phyloP scores from a whole-genome alignment of 2,888 invertebrate genomes.

The Diarsia rubi region DNA sequence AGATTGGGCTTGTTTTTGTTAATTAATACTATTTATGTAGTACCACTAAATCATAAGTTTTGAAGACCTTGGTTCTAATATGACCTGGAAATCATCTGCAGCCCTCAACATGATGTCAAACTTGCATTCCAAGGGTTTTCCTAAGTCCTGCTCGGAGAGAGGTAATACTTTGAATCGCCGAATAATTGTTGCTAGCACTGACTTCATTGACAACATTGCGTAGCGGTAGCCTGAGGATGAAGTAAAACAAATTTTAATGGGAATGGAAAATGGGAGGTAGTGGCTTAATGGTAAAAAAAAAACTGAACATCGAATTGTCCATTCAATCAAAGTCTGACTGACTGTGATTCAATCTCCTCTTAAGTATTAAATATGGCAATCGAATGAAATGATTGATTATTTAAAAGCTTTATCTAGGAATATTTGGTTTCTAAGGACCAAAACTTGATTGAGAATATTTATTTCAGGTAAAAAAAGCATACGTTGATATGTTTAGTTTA shows the following conservation, averaged over 20 bases:
- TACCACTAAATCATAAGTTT: background rate
- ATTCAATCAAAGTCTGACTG: background rate
- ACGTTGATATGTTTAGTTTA: background rate
- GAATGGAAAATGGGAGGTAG: background rate
- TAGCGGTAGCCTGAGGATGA: slow-evolving; percentile 71
- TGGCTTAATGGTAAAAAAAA: too few species aligned
- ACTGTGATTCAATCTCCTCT: background rate
- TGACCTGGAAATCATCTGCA: slow-evolving; percentile 72
- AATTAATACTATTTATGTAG: background rate
- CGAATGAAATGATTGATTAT: background rate
- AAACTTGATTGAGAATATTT: too few species aligned
- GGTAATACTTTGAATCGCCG: slow-evolving; percentile 70
- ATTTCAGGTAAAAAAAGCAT: too few species aligned
- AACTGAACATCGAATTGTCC: background rate
- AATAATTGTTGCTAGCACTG: slow-evolving; percentile 68
- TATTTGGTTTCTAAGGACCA: too few species aligned
- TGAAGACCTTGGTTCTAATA: slow-evolving; percentile 66
- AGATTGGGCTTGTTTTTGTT: background rate
- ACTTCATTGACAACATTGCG: slow-evolving; percentile 77
- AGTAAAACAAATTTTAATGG: background rate
- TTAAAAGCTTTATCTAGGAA: background rate
- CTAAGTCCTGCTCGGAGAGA: slow-evolving; percentile 40
- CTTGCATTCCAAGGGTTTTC: slow-evolving; percentile 70
- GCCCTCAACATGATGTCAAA: slow-evolving; percentile 78
- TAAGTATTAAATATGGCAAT: background rate